Evolutionary conservation across 2,113 vertebrate genomes (phyloP), one percentile per base, ranked within the genome.

Genomic region (Tor tambroides): DNA sequence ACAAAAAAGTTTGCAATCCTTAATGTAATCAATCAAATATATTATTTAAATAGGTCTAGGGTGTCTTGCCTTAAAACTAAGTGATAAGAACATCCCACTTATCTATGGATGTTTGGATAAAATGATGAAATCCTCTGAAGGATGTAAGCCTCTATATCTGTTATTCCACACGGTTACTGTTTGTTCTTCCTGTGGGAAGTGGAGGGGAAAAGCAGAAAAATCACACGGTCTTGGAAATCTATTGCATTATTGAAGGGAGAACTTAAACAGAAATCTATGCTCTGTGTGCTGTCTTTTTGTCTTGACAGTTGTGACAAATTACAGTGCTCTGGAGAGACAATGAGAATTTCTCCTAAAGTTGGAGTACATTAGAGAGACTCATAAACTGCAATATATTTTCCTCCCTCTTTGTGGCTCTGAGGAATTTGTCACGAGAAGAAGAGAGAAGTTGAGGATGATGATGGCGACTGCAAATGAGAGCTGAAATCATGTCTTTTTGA

Each of bases 241-340:
- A 67, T 85, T 87, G 76, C 89, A 91, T 90, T 87, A 93, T 89
- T 92, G 79, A 90, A 90, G 86, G 86, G 56, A 77, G 61, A 78
- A 51, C 63, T 83, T 63, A 78, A 88, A 81, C 65, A 35, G 75
- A 87, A 82, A 86, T 88, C 84, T 87, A 87, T 89, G 78, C 80
- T 77, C 77, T 41, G 63, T 83, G 43, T 80, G 75, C 71, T 74
- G 54, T 86, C 56, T 88, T 78, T 85, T 89, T 74, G 61, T 72
- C 49, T 86, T 87, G 88, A 85, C 88, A 89, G 85, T 56, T 86
- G 59, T 80, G 85, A 85, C 76, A 89, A 86, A 89, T 88, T 80
- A 86, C 67, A 72, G 46, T 30, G 82, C 67, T 69, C 71, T 87
- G 38, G 78, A 85, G 74, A 87, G 78, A 74, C 82, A 82, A 75